Conservation (phyloP, 2,113 vertebrate genomes). For the Dasyornis broadbenti region DNA sequence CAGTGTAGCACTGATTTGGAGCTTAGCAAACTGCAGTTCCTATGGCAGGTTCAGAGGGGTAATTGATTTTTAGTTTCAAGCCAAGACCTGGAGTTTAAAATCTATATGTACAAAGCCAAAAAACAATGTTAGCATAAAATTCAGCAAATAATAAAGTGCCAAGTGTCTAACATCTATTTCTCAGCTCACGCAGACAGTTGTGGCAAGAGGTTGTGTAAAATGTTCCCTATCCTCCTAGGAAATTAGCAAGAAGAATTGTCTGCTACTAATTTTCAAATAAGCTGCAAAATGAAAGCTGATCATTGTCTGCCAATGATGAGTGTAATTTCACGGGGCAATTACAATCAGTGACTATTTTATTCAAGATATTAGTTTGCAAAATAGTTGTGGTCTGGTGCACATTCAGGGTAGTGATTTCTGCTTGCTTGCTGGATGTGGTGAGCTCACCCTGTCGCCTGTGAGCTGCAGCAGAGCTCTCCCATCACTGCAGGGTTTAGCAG, state of each 20-base stretch:
- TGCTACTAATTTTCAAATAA: constrained; percentile 2
- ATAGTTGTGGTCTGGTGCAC: background rate
- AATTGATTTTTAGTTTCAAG: background rate
- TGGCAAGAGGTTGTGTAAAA: background rate
- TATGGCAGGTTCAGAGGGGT: background rate
- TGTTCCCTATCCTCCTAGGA: background rate
- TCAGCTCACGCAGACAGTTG: background rate
- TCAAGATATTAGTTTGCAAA: constrained; percentile 24
- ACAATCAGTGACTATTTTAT: constrained; percentile 8
- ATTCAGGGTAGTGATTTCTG: background rate
- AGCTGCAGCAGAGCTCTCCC: background rate
- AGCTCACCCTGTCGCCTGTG: accelerated
- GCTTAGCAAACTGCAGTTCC: background rate
- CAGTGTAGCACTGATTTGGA: background rate
- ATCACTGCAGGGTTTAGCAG: background rate
- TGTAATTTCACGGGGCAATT: background rate
- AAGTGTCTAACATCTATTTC: background rate
- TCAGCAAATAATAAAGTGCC: background rate
- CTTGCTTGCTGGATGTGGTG: background rate
- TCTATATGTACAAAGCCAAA: background rate
- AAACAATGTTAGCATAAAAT: background rate
- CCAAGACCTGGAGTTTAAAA: background rate
- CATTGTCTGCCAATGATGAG: background rate
- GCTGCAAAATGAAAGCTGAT: background rate
- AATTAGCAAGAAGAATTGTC: background rate